Base-by-base conservation (phyloP, 2,888 invertebrate genomes). In the Hofmannophila pseudospretella region DNA sequence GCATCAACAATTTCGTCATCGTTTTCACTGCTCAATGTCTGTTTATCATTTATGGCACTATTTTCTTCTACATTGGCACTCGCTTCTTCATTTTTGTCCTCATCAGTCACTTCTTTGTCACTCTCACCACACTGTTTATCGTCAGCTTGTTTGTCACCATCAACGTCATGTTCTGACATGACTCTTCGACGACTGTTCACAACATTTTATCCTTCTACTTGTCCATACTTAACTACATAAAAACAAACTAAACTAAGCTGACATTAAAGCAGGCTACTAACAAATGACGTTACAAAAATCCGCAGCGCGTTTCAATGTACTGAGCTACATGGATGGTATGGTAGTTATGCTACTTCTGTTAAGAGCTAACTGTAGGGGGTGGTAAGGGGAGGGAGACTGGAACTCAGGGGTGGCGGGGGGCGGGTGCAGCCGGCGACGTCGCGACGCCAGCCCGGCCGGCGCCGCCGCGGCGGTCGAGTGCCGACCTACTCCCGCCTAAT, bases 361-460 rank as follows among this genome's bases (percentile, higher is more conserved):
- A 34, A 45, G 39, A 43, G 43, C 47, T 44, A 47, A 42, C 47
- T 44, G 50, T 47, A 41, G 45, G 47, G 55, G 53, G 47, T 54
- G 54, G 38, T 36, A 36, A 14, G 30, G 36, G 39, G 41, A 34
- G 35, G 32, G 44, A 53, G 54, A 58, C 51, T 53, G n/a, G n/a
- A n/a, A n/a, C 49, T 42, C 49, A 48, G 46, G 38, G 45, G 39
- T 38, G 41, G 46, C 44, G 38, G 48, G 51, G 50, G 56, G 45
- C 61, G 49, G 55, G 42, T 54, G 42, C 38, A 36, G 46, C 26
- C 52, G 61, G 72, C 79, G 82, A 72, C 84, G 81, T 68, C 84
- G 72, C 76, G 86, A 77, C 86, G 86, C 84, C 86, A 84, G 82
- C 63, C 82, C 55, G 76, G 54, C 73, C 63, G 86, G 80, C 82